phyloP scores from a whole-genome alignment of 37 sponge, comb jelly and placozoan species.

The Chondrosia reniformis region DNA sequence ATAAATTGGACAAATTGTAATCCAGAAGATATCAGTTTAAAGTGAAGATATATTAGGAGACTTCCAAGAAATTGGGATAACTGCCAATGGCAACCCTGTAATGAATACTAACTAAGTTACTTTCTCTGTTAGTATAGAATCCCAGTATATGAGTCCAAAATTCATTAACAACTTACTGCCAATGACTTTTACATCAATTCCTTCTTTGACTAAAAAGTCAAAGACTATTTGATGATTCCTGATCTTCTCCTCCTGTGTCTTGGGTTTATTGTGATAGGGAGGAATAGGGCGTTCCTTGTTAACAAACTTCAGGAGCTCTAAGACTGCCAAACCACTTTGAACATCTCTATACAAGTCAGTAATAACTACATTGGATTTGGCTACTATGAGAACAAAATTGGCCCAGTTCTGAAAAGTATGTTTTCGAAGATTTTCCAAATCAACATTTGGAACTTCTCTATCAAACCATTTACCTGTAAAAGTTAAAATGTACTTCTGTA shows the following conservation, averaged over 20 bases:
- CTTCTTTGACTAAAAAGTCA: slow-evolving; percentile 56
- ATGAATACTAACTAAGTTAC: no score
- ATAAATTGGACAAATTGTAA: no score
- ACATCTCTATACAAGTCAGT: slow-evolving; percentile 68
- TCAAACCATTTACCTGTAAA: no score
- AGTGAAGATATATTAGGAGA: no score
- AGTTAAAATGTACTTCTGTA: no score
- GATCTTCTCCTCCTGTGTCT: slow-evolving; percentile 53
- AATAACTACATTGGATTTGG: slow-evolving; percentile 29
- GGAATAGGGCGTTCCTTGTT: slow-evolving; percentile 30
- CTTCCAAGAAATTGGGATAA: no score
- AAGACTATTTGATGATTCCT: slow-evolving; percentile 68
- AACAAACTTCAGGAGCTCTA: slow-evolving; percentile 77
- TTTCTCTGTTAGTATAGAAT: no score
- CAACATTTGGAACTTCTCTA: slow-evolving; percentile 35
- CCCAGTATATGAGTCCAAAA: no score
- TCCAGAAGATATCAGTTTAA: neutral
- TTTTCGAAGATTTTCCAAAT: slow-evolving; percentile 79
- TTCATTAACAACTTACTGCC: slow-evolving; percentile 17
- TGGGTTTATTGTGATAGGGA: slow-evolving; percentile 49
- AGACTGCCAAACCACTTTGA: slow-evolving; percentile 76
- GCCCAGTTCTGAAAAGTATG: slow-evolving; percentile 89
- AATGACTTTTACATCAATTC: slow-evolving; percentile 36
- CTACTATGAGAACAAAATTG: slow-evolving; percentile 70
- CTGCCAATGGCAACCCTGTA: no score